A percentile compares a stretch with the other conserved stretches of the same genome.
Evolutionary conservation across 2,797 vertebrate species (phyloP).

Genomic region (Chaetophractus vellerosus): DNA sequence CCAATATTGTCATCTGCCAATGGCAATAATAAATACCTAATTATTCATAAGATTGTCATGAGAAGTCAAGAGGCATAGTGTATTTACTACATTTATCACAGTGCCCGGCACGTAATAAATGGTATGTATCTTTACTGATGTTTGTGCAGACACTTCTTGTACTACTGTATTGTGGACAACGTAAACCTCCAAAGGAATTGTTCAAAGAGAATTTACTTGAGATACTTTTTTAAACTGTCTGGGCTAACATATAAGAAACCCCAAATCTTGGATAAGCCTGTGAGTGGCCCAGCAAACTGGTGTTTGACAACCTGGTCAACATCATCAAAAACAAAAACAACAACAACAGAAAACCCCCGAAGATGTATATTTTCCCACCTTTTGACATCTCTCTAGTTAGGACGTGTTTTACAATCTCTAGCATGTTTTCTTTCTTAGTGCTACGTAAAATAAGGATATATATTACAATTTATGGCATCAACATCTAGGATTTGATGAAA

Average conservation of each 20-base stretch:
- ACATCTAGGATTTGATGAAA: constrained; percentile 31
- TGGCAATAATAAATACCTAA: constrained; percentile 20
- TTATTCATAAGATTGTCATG: not conserved
- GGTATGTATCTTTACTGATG: not conserved
- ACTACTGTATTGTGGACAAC: constrained; percentile 45
- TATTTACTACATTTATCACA: not conserved
- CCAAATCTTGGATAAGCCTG: not conserved
- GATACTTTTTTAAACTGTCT: constrained; percentile 28
- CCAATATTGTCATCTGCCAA: constrained; percentile 6
- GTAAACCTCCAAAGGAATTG: not conserved
- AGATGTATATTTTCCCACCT: constrained; percentile 40
- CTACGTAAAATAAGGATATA: not conserved
- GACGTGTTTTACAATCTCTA: not conserved
- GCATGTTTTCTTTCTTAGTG: constrained; percentile 30
- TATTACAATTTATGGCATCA: not conserved
- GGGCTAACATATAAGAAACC: constrained; percentile 4
- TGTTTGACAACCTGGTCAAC: constrained; percentile 65
- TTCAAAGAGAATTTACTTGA: constrained; percentile 44
- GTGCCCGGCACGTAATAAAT: not conserved
- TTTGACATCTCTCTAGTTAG: constrained; percentile 50
- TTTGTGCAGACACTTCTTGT: constrained; percentile 1
- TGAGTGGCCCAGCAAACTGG: constrained; percentile 18
- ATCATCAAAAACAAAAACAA: not conserved
- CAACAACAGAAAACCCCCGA: not conserved
- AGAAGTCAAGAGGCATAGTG: not conserved